Conservation (phyloP, 2,797 vertebrate genomes). For the Busarellus nigricollis region DNA sequence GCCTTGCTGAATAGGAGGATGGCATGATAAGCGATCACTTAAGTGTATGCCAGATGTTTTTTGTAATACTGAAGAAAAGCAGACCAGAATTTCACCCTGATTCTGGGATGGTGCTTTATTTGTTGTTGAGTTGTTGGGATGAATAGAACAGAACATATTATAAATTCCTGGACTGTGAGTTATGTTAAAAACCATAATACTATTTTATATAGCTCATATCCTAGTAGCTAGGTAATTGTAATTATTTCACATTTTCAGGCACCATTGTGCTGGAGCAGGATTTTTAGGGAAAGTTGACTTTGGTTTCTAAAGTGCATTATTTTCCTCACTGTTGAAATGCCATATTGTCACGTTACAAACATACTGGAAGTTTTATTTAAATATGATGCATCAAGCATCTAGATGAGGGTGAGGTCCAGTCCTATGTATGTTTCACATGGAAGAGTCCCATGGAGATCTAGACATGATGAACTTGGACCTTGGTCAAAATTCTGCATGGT, state of each 20-base stretch:
- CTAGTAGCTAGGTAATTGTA: neutral
- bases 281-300: neutral
- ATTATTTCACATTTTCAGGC: neutral
- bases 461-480: neutral
- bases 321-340: neutral
- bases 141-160: neutral
- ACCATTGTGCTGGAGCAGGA: neutral
- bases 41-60: neutral
- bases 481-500: neutral
- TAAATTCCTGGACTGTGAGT: neutral
- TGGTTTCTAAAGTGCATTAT: neutral
- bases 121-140: neutral
- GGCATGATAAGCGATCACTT: neutral
- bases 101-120: neutral
- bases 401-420: neutral
- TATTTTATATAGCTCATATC: neutral
- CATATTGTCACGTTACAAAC: neutral
- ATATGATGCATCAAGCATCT: neutral
- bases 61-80: neutral
- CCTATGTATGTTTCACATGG: neutral
- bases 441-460: neutral
- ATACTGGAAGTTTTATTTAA: neutral
- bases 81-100: neutral
- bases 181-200: neutral
- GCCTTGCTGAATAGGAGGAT: neutral